phyloP scores from a whole-genome alignment of 2,888 invertebrate species.

The Thecophora atra region DNA sequence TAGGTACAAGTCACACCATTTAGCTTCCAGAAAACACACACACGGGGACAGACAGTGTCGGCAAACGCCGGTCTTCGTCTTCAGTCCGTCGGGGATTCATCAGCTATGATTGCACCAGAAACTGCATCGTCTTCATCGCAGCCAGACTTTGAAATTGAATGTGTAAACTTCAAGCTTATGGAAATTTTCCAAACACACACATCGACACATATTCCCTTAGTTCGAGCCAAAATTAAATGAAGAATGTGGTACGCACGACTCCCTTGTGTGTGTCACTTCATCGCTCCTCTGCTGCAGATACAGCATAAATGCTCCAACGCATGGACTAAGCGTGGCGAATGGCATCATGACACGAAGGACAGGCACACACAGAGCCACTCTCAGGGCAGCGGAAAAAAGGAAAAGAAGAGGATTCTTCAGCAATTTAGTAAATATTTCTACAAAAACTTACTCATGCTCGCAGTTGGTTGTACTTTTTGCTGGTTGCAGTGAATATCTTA shows the following conservation, averaged over 20 bases:
- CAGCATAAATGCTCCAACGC: not conserved
- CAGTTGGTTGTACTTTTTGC: not conserved
- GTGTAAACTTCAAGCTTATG: constrained; percentile 11
- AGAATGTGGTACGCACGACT: constrained; percentile 10
- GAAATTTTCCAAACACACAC: constrained; percentile 10
- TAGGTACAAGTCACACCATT: not conserved
- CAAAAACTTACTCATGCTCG: constrained; percentile 3
- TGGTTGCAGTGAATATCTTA: not conserved
- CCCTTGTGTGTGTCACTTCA: not conserved
- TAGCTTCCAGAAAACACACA: not conserved
- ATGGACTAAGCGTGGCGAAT: not conserved
- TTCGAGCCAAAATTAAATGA: not conserved
- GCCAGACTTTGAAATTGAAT: not conserved
- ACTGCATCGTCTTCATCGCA: not conserved
- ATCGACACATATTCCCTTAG: not conserved
- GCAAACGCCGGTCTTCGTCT: not conserved
- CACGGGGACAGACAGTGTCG: not conserved
- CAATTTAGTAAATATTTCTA: not conserved
- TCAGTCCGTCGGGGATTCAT: not conserved
- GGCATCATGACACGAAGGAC: not conserved
- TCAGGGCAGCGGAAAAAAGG: no score
- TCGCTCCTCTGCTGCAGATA: not conserved
- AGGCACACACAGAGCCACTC: not conserved
- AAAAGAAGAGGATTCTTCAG: no score
- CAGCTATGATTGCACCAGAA: not conserved